These are phyloP conservation scores for Sweltsa coloradensis DNA, from an alignment of 1,140 invertebrate species.

Conservation along the genomic window DNA sequence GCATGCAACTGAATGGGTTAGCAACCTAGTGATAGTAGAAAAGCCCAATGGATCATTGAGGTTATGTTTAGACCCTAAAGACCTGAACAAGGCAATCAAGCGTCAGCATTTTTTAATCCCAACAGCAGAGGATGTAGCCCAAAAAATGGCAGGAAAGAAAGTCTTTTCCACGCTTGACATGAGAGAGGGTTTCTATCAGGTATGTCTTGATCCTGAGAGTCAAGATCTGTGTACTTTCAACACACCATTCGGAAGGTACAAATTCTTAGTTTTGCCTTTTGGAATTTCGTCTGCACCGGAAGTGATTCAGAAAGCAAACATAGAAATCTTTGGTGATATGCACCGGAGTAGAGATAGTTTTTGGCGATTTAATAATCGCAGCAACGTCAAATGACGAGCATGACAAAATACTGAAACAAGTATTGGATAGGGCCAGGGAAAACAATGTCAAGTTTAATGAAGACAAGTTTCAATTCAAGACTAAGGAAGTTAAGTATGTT, in stretches of 20 bases:
- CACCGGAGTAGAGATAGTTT: constrained; percentile 22
- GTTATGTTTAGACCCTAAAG: constrained; percentile 28
- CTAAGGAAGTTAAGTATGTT: constrained; percentile 1
- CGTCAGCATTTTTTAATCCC: constrained; percentile 28
- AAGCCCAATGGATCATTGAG: constrained; percentile 27
- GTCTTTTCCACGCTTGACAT: constrained; percentile 13
- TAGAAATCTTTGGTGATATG: constrained; percentile 20
- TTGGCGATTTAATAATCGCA: constrained; percentile 28
- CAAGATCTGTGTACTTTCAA: constrained; percentile 31
- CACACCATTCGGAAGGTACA: constrained; percentile 31
- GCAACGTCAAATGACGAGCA: not conserved
- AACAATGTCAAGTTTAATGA: not conserved
- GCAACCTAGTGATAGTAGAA: constrained; percentile 26
- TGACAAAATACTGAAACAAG: not conserved
- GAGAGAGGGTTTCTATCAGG: constrained; percentile 28
- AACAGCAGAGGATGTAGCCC: constrained; percentile 29
- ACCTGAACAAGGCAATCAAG: constrained; percentile 27
- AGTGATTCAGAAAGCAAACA: constrained; percentile 16
- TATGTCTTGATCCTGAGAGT: constrained; percentile 26
- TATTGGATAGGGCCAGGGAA: not conserved
- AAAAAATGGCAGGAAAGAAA: constrained; percentile 24
- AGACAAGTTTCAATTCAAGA: constrained; percentile 5
- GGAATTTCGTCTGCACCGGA: constrained; percentile 27
- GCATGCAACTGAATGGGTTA: constrained; percentile 26
- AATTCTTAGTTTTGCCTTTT: constrained; percentile 28